Conservation (phyloP, 2,888 invertebrate species). For the Thelaira solivaga region DNA sequence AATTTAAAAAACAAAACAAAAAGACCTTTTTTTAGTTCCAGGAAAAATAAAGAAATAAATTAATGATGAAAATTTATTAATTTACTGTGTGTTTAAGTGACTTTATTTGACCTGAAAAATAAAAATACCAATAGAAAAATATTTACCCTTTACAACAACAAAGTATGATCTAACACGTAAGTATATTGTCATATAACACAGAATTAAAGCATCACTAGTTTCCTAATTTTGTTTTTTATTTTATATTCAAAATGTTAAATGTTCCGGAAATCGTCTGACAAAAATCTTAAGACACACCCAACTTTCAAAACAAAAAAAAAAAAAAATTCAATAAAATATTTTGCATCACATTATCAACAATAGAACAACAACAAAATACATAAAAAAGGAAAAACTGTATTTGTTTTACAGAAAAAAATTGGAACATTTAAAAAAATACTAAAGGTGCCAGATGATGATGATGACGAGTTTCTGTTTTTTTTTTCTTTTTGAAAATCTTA, state of each 20-base stretch:
- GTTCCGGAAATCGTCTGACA: constrained; percentile 60
- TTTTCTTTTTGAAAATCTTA: constrained; percentile 1
- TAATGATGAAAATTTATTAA: too few relatives aligned
- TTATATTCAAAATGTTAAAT: not conserved
- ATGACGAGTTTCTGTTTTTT: constrained; percentile 27
- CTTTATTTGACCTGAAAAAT: too few relatives aligned
- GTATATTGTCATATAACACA: not conserved
- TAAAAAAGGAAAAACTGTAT: constrained; percentile 15
- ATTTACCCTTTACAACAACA: too few relatives aligned
- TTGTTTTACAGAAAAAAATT: constrained; percentile 8
- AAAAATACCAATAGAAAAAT: too few relatives aligned
- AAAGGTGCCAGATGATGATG: constrained; percentile 54
- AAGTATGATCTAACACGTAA: too few relatives aligned
- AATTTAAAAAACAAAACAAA: too few relatives aligned
- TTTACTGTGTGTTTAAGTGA: too few relatives aligned
- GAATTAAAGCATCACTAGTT: not conserved
- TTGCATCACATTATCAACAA: constrained; percentile 48
- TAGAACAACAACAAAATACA: constrained; percentile 34
- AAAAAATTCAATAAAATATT: constrained; percentile 27
- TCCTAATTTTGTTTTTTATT: not conserved
- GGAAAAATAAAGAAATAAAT: too few relatives aligned
- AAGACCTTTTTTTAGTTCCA: too few relatives aligned
- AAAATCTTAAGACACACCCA: constrained; percentile 58
- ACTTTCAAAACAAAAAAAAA: not conserved
- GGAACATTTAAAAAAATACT: constrained; percentile 16